Conservation (phyloP, 2,888 invertebrate species). For the Ormyrus pomaceus region DNA sequence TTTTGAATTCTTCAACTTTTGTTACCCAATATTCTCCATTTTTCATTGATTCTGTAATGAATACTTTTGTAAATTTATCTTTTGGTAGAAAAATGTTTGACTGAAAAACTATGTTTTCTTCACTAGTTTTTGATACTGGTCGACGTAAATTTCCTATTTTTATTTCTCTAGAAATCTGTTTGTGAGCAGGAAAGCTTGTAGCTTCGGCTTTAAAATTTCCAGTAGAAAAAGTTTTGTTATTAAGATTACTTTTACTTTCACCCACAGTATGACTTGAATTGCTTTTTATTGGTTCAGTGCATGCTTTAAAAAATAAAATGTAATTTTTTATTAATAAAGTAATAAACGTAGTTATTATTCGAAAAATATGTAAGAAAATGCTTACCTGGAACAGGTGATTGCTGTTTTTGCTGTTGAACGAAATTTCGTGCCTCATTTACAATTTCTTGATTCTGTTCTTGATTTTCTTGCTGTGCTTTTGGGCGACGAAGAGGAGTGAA, state of each 20-base stretch:
- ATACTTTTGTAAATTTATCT: slow-evolving; percentile 60
- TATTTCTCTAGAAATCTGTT: slow-evolving; percentile 16
- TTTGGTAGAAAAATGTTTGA: slow-evolving; percentile 58
- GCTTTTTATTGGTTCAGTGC: not conserved
- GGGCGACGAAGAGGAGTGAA: not conserved
- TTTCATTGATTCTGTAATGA: slow-evolving; percentile 44
- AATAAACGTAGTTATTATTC: too few relatives aligned
- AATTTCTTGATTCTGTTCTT: not conserved
- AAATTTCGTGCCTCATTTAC: not conserved
- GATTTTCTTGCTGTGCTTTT: not conserved
- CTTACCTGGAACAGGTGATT: slow-evolving; percentile 8
- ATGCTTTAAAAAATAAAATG: too few relatives aligned
- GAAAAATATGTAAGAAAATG: not conserved
- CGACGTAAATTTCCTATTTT: too few relatives aligned
- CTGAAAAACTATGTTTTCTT: slow-evolving; percentile 43
- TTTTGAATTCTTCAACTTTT: slow-evolving; percentile 52
- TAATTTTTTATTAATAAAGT: too few relatives aligned
- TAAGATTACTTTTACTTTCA: not conserved
- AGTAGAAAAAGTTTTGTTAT: not conserved
- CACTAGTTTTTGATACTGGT: slow-evolving; percentile 3
- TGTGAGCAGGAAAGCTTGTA: slow-evolving; percentile 25
- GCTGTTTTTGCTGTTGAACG: not conserved
- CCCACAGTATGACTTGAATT: not conserved
- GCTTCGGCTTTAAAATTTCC: slow-evolving; percentile 13
- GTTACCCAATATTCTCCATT: slow-evolving; percentile 63